phyloP scores from a whole-genome alignment of 1,140 invertebrate species.

The Glossosoma conforme region DNA sequence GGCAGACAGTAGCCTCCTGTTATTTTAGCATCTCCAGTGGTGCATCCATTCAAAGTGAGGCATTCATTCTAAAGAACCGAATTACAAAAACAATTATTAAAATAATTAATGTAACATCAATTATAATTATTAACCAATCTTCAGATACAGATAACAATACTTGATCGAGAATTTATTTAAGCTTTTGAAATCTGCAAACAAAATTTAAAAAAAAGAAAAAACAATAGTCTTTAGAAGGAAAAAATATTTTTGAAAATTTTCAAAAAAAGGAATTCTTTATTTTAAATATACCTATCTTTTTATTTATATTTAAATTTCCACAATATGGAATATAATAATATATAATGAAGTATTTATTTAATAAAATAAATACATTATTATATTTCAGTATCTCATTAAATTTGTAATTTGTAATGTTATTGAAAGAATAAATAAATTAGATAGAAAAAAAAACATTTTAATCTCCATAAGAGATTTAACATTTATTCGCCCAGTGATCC shows the following conservation, averaged over 20 bases:
- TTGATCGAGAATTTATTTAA: background rate
- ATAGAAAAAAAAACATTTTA: too few relatives aligned
- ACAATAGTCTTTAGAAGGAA: background rate
- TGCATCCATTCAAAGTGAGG: constrained; percentile 62
- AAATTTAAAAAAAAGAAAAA: background rate
- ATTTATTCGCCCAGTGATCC: too few relatives aligned
- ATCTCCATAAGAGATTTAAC: too few relatives aligned
- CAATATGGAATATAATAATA: too few relatives aligned
- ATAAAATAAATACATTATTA: too few relatives aligned
- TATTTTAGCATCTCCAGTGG: constrained; percentile 74
- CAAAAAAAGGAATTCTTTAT: constrained; percentile 4
- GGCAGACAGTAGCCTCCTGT: constrained; percentile 75
- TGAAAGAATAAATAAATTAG: too few relatives aligned
- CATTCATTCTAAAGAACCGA: constrained; percentile 62
- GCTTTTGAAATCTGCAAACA: background rate
- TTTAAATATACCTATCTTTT: too few relatives aligned
- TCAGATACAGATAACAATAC: background rate
- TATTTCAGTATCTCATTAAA: too few relatives aligned
- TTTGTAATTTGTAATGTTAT: too few relatives aligned
- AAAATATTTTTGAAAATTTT: background rate
- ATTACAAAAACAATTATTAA: background rate
- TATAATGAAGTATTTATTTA: too few relatives aligned
- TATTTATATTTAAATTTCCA: too few relatives aligned
- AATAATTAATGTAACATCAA: background rate
- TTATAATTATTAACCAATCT: background rate